Percentiles rank a stretch among this genome's conserved stretches.
Conservation (phyloP, 2,113 vertebrate genomes). For the Tachuris rubrigastra region DNA sequence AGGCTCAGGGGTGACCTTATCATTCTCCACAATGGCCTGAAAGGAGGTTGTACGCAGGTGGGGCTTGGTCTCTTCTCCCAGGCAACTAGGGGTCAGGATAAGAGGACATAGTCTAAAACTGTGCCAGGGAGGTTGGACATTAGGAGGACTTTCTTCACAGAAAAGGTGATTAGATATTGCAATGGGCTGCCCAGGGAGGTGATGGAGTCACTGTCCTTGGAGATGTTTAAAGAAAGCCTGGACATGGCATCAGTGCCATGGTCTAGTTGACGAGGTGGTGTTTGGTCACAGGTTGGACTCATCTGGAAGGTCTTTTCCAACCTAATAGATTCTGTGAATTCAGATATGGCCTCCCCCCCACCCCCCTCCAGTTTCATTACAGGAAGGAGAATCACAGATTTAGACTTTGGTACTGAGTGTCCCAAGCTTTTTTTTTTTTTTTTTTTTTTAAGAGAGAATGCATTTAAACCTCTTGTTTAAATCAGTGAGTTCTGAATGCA, state of each 20-base stretch:
- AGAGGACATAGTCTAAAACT: neutral
- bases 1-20: neutral
- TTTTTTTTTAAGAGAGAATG: neutral
- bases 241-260: no score
- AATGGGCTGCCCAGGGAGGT: neutral
- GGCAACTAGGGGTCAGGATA: fast-evolving
- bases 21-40: neutral
- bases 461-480: neutral
- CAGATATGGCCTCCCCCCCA: no score
- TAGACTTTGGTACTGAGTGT: neutral
- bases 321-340: neutral
- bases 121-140: fast-evolving
- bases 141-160: neutral
- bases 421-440: neutral
- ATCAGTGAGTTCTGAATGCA: neutral
- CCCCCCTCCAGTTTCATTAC: no score
- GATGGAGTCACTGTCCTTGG: neutral
- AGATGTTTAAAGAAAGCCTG: neutral
- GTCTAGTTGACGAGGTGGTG: neutral
- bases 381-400: neutral
- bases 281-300: neutral
- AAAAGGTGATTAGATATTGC: neutral
- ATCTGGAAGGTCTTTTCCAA: neutral
- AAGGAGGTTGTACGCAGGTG: neutral
- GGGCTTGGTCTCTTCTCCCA: neutral